Base-by-base conservation (phyloP, 2,797 vertebrate genomes). In the Sitta carolinensis region DNA sequence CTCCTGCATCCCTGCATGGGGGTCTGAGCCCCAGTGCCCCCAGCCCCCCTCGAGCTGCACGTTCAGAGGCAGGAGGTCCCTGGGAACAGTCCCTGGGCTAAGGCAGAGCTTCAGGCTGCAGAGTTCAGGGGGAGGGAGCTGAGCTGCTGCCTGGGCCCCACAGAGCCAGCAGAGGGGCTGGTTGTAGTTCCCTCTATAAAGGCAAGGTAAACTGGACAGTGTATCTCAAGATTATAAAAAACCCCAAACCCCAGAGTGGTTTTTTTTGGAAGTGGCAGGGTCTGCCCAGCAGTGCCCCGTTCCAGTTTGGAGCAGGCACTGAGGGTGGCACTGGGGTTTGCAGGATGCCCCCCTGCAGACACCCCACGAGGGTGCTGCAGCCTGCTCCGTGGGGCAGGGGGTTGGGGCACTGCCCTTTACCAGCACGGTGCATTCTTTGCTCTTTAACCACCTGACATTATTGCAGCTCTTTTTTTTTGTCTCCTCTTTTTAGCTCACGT, bases 141-240 rank as follows among this genome's bases (percentile, higher is more conserved):
- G 52, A 32, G 43, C 13, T 68, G 16, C 0, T 27, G 43, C 42
- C 66, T 14, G 54, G 21, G 70, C 29, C 26, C 5, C 17, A 10
- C 27, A 10, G 14, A 36, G 32, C 22, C 66, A n/a, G 32, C 29
- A 3, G 30, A 13, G 22, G 11, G 50, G 13, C 38, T 62, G 4
- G 6, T 38, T 57, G 2, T 1, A 2, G 25, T 1, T 7, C 30
- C 4, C 30, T 7, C 11, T 13, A 0, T 16, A 22, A 22, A 26
- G 73, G 26, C 30, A 16, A 48, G 43, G 40, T 1, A 11, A 76
- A n/a, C 2, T 13, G 29, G 55, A 36, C 26, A 13, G 1, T 58
- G 10, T 11, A 29, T 23, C 13, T 79, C 34, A 51, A n/a, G 57
- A 20, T 40, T 42, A 26, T 32, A 22, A 61, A 64, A 29, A 9